Evolutionary conservation across 2,888 invertebrate species (phyloP), one percentile per base, ranked within the genome.

Genomic region (Thyatira batis): DNA sequence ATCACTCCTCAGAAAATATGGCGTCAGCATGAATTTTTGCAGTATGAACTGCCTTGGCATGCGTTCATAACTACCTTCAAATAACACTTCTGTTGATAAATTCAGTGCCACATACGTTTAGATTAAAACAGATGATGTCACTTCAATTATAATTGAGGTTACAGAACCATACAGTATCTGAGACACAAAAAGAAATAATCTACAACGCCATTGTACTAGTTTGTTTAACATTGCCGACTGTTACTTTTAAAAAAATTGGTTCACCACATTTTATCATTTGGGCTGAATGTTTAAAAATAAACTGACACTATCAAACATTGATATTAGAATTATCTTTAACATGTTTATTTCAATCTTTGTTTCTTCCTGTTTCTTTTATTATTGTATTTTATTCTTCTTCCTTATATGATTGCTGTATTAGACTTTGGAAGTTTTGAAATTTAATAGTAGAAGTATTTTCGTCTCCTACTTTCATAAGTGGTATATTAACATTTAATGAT

Each of bases 101-200:
- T 28, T 48, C 48, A 48, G 48, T 48, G 48, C 27, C 48, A 48
- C 20, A 48, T 48, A 10, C 48, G 17, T 48, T 48, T 27, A 48
- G 48, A 48, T 28, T 48, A 48, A 10, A 17, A 39, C 20, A 28
- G 28, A 27, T 48, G 48, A 48, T 27, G 27, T 48, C 48, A 48
- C n/a, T n/a, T 8, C 5, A 45, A 45, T 45, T 45, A 45, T 45
- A 21, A 45, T 45, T 45, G 45, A 21, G 39, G 39, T 39, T 39
- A 39, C 39, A 39, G 17, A 39, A 1, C 39, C 39, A 39, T 39
- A 4, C 13, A 39, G 17, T 39, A 17, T 39, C 17, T 39, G 39
- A 17, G 13, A 39, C 13, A 33, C 39, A 39, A 39, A 25, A 23
- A 46, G 4, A 13, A 13, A 45, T 23, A 45, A 25, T 46, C 21